Conservation (phyloP, 64 coral and sea anemone species). For the Montipora sp. region DNA sequence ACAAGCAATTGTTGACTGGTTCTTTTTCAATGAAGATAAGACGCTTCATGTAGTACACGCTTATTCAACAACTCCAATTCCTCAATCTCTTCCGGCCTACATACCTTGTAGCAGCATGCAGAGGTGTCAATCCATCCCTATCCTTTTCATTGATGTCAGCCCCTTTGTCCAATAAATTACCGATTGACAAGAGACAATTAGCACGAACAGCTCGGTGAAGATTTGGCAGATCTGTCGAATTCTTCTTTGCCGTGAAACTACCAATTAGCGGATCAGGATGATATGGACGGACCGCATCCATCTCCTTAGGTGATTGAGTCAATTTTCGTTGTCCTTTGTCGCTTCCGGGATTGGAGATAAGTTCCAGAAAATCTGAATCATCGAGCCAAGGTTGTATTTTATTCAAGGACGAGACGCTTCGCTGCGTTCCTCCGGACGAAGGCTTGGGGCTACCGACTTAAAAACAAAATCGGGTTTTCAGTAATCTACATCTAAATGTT, state of each 20-base stretch:
- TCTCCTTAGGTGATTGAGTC: background rate
- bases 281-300: background rate
- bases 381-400: conserved; percentile 20
- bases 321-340: background rate
- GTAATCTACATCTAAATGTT: background rate
- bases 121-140: conserved; percentile 29
- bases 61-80: no score
- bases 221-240: conserved; percentile 1
- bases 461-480: background rate
- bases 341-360: conserved; percentile 25
- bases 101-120: conserved; percentile 50
- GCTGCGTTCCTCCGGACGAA: conserved; percentile 16
- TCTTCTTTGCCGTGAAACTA: background rate
- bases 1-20: no score
- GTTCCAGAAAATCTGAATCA: background rate
- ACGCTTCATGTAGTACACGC: no score
- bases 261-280: background rate
- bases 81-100: no score
- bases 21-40: no score
- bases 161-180: conserved; percentile 7
- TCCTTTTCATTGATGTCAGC: conserved; percentile 25
- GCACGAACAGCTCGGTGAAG: conserved; percentile 52
- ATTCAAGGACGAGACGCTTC: background rate
- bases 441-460: background rate
- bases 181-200: background rate